phyloP scores from a whole-genome alignment of 2,113 vertebrate species.

The Hippocampus barbouri region DNA sequence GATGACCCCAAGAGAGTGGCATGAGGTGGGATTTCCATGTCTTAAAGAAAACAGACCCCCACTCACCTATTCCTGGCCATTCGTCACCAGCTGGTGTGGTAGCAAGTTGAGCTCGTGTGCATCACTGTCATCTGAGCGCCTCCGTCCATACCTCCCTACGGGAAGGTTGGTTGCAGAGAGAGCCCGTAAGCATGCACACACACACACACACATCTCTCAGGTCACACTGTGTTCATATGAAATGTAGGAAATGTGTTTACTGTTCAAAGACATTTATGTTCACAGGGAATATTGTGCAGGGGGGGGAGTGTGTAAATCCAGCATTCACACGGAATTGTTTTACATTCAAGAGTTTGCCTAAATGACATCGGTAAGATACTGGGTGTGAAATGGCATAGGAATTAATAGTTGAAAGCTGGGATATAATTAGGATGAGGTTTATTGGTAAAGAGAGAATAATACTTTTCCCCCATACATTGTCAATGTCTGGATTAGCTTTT shows the following conservation, averaged over 20 bases:
- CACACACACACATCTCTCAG: constrained; percentile 36
- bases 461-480: no score
- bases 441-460: no score
- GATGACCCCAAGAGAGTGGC: constrained; percentile 13
- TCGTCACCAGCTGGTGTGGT: constrained; percentile 41
- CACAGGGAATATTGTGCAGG: constrained; percentile 10
- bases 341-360: neutral
- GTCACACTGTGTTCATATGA: constrained; percentile 43
- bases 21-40: constrained; percentile 24
- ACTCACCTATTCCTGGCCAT: constrained; percentile 55
- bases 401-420: no score
- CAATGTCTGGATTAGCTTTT: no score
- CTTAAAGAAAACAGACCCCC: constrained; percentile 39
- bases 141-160: constrained; percentile 48
- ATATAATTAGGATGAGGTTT: no score
- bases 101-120: constrained; percentile 31
- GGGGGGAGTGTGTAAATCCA: constrained; percentile 8
- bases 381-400: neutral
- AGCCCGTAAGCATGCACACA: constrained; percentile 24
- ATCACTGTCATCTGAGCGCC: constrained; percentile 43
- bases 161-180: constrained; percentile 32
- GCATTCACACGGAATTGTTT: constrained; percentile 24
- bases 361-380: neutral
- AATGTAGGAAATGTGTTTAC: constrained; percentile 44
- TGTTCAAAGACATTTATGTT: constrained; percentile 36